These are phyloP conservation scores for Plodia interpunctella DNA, from an alignment of 1,140 invertebrate species.

Conservation along the genomic window DNA sequence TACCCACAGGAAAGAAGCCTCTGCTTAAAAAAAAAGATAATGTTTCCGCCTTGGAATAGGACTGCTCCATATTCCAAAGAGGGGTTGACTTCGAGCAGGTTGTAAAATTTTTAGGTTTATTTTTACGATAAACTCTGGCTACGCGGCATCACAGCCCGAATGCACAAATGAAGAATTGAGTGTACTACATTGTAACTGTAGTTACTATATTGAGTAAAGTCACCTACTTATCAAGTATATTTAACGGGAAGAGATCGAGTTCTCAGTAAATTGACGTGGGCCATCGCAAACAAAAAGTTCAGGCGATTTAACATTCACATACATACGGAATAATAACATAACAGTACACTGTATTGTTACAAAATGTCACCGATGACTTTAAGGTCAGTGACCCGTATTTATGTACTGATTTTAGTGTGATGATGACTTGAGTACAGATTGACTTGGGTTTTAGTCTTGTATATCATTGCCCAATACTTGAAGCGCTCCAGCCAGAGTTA, in stretches of 20 bases:
- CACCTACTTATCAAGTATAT: not conserved
- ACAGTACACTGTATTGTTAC: not conserved
- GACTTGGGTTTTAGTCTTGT: not conserved
- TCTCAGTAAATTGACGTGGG: not conserved
- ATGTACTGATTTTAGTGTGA: not conserved
- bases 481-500: too few relatives aligned
- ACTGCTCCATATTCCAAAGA: too few relatives aligned
- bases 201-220: too few relatives aligned
- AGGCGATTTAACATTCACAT: not conserved
- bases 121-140: too few relatives aligned
- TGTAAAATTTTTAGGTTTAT: too few relatives aligned
- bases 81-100: too few relatives aligned
- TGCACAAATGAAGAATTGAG: too few relatives aligned
- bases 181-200: not conserved
- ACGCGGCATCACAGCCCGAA: too few relatives aligned
- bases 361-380: not conserved
- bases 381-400: not conserved
- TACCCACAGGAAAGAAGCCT: too few relatives aligned
- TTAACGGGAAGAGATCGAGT: not conserved
- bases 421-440: not conserved
- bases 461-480: not conserved
- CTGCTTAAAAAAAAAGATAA: too few relatives aligned
- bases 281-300: conserved; percentile 1
- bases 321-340: not conserved
- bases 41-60: too few relatives aligned